Evolutionary conservation across 2,888 invertebrate species (phyloP).

Genomic region (Yponomeuta plumbellus): DNA sequence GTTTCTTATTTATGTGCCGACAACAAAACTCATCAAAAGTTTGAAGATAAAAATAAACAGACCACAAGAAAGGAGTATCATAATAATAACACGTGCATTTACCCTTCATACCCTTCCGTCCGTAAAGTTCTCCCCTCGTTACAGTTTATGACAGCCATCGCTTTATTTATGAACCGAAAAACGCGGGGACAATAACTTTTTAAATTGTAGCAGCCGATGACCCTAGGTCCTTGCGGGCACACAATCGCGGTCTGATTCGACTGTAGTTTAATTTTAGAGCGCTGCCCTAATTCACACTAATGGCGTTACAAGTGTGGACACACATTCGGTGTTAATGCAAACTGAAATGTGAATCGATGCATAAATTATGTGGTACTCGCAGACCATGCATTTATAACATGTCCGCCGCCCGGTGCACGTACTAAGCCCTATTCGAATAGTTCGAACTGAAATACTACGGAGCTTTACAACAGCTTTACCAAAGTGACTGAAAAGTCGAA

Average conservation of each 20-base stretch:
- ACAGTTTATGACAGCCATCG: conserved; percentile 46
- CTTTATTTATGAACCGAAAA: conserved; percentile 22
- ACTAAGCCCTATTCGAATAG: too few relatives aligned
- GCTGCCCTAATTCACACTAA: conserved; percentile 59
- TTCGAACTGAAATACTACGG: background rate
- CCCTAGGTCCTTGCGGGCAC: conserved; percentile 19
- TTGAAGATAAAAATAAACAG: background rate
- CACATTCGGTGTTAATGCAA: conserved; percentile 38
- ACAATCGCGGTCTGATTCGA: conserved; percentile 16
- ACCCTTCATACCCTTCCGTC: conserved; percentile 49
- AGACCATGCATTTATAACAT: background rate
- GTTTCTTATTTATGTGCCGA: background rate
- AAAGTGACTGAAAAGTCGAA: too few relatives aligned
- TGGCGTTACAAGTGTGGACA: conserved; percentile 30
- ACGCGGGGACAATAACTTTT: conserved; percentile 55
- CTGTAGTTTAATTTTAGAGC: conserved; percentile 15
- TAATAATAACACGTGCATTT: conserved; percentile 48
- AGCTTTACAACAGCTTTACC: too few relatives aligned
- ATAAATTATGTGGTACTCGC: conserved; percentile 18
- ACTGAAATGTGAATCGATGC: conserved; percentile 28
- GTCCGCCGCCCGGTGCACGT: background rate
- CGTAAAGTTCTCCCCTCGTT: conserved; percentile 32
- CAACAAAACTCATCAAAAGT: conserved; percentile 1
- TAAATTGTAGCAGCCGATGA: conserved; percentile 60
- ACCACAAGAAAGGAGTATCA: conserved; percentile 20